Evolutionary conservation across 2,888 invertebrate genomes (phyloP).

Genomic region (Macaria notata): DNA sequence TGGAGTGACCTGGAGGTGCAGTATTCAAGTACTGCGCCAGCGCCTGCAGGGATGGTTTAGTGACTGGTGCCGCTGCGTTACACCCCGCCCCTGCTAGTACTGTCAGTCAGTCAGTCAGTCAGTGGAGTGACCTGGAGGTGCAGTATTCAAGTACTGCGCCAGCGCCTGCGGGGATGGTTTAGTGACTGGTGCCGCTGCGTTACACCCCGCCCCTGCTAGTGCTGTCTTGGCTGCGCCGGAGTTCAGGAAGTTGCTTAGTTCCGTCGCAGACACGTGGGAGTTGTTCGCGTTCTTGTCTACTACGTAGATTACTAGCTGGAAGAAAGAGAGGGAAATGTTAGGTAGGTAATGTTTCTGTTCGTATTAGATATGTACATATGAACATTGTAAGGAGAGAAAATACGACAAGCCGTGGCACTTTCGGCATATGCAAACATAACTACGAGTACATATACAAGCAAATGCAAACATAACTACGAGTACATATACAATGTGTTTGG

Average conservation of each 20-base stretch:
- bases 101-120: conserved; percentile 41
- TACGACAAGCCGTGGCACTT: too few species aligned
- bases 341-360: too few species aligned
- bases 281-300: conserved; percentile 80
- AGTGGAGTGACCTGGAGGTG: conserved; percentile 86
- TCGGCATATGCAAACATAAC: too few species aligned
- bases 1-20: conserved; percentile 87
- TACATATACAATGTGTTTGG: too few species aligned
- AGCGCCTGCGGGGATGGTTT: conserved; percentile 90
- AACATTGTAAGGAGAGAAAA: too few species aligned
- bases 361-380: too few species aligned
- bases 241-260: conserved; percentile 86
- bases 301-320: conserved; percentile 66
- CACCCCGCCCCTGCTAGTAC: conserved; percentile 89
- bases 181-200: conserved; percentile 87
- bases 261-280: conserved; percentile 87
- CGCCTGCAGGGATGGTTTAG: conserved; percentile 89
- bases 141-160: conserved; percentile 93
- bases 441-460: too few species aligned
- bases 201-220: conserved; percentile 87
- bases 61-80: conserved; percentile 86
- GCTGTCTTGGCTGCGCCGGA: conserved; percentile 88
- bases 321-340: not conserved
- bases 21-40: conserved; percentile 94
- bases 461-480: too few species aligned